A percentile compares a stretch with the other conserved stretches of the same genome.
Conservation (phyloP, 1,140 invertebrate species). For the Drosophila rufa region DNA sequence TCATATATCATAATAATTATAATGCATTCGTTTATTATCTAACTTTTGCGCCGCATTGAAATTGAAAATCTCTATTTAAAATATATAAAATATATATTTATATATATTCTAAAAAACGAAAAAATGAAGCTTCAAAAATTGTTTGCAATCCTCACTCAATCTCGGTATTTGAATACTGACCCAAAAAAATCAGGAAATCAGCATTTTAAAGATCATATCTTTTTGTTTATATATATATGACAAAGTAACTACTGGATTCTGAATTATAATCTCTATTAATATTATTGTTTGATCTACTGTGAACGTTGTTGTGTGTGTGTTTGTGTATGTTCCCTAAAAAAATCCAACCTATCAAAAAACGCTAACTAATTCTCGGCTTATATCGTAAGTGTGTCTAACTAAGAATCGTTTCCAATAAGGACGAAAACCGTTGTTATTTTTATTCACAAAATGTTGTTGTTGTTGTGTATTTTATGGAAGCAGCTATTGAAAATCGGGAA, state of each 20-base stretch:
- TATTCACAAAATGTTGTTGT: slow-evolving; percentile 41
- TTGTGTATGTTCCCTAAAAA: slow-evolving; percentile 35
- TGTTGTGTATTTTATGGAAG: slow-evolving; percentile 22
- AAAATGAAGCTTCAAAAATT: slow-evolving; percentile 55
- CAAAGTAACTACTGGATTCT: slow-evolving; percentile 81
- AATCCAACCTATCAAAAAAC: slow-evolving; percentile 70
- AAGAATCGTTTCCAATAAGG: slow-evolving; percentile 75
- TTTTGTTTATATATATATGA: slow-evolving; percentile 56
- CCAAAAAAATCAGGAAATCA: slow-evolving; percentile 76
- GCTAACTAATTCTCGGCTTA: slow-evolving; percentile 64
- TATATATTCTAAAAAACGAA: slow-evolving; percentile 43
- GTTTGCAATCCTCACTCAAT: slow-evolving; percentile 53
- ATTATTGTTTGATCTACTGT: slow-evolving; percentile 50
- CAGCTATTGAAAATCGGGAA: slow-evolving; percentile 34
- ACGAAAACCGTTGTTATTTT: slow-evolving; percentile 72
- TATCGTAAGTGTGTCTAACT: slow-evolving; percentile 71
- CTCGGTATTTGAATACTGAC: slow-evolving; percentile 61
- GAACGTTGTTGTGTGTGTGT: slow-evolving; percentile 36
- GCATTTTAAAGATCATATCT: slow-evolving; percentile 75
- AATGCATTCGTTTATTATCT: slow-evolving; percentile 56
- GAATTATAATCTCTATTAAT: slow-evolving; percentile 54
- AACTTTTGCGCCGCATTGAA: slow-evolving; percentile 20
- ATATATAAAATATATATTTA: slow-evolving; percentile 67
- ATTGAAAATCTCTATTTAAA: slow-evolving; percentile 70
- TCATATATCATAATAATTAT: slow-evolving; percentile 49